phyloP scores from a whole-genome alignment of 2,888 invertebrate species.

The Limnephilus auricula region DNA sequence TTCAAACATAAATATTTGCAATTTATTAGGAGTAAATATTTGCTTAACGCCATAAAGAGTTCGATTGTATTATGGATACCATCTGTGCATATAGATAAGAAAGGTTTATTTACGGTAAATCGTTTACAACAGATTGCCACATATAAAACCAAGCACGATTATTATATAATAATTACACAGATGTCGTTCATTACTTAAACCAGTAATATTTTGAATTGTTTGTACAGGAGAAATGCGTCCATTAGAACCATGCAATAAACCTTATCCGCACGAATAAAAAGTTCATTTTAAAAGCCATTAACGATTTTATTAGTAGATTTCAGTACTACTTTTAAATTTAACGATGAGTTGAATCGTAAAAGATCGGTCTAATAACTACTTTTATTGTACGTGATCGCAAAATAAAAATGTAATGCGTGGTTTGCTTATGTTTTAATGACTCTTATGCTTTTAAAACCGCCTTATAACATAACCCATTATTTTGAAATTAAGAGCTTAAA shows the following conservation, averaged over 20 bases:
- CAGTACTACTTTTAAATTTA: background rate
- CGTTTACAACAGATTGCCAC: background rate
- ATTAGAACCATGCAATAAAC: background rate
- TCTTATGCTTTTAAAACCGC: background rate
- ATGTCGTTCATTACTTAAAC: background rate
- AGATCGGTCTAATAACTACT: background rate
- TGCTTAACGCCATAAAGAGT: slow-evolving; percentile 13
- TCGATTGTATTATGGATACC: slow-evolving; percentile 19
- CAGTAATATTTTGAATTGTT: background rate
- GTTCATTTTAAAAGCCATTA: background rate
- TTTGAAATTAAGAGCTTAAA: background rate
- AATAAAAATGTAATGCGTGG: background rate
- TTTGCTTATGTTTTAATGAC: background rate
- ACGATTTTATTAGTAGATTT: background rate
- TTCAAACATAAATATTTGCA: background rate
- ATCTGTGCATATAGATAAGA: background rate
- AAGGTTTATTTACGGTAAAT: slow-evolving; percentile 2
- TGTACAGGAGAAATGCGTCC: background rate
- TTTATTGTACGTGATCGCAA: background rate
- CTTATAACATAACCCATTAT: background rate
- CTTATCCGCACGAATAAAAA: background rate
- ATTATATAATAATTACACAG: background rate
- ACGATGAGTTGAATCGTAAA: background rate
- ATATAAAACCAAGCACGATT: background rate
- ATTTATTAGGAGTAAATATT: slow-evolving; percentile 15